Evolutionary conservation across 1,140 invertebrate genomes (phyloP).

Genomic region (Drosophila repletoides): DNA sequence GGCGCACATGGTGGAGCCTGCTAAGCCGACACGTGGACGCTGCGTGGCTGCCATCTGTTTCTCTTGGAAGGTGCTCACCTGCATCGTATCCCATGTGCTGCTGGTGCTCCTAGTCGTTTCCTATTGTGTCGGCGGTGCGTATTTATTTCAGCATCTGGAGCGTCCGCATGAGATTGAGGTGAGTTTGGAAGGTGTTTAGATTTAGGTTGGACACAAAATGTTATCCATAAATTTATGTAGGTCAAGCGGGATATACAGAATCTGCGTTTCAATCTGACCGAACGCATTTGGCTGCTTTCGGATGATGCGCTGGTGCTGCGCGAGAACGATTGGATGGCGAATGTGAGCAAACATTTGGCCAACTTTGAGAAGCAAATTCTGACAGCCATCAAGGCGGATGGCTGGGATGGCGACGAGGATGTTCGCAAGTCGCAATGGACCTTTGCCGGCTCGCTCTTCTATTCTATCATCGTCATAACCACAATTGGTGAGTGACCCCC

Average conservation of each 20-base stretch:
- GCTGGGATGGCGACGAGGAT: constrained; percentile 95
- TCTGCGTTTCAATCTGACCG: constrained; percentile 89
- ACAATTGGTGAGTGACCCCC: constrained; percentile 91
- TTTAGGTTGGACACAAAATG: not conserved
- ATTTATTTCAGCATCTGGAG: constrained; percentile 92
- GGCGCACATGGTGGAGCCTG: constrained; percentile 69
- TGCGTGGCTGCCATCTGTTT: constrained; percentile 84
- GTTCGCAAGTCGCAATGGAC: constrained; percentile 91
- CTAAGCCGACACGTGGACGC: constrained; percentile 69
- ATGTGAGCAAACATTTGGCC: constrained; percentile 77
- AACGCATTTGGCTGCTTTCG: constrained; percentile 91
- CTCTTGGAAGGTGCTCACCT: constrained; percentile 91
- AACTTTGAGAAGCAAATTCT: constrained; percentile 92
- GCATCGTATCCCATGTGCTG: constrained; percentile 94
- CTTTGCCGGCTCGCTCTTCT: constrained; percentile 95
- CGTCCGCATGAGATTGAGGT: constrained; percentile 89
- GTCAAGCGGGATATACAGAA: constrained; percentile 90
- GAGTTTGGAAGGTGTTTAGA: constrained; percentile 47
- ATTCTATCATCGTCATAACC: constrained; percentile 98
- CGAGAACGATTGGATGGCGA: constrained; percentile 71
- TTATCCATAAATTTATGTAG: constrained; percentile 78
- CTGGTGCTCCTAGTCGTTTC: constrained; percentile 91
- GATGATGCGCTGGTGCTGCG: constrained; percentile 77
- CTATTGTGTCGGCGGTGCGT: constrained; percentile 94
- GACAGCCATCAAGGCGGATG: constrained; percentile 92